Conservation (phyloP, 2,888 invertebrate species). For the Alviniconcha strummeri region DNA sequence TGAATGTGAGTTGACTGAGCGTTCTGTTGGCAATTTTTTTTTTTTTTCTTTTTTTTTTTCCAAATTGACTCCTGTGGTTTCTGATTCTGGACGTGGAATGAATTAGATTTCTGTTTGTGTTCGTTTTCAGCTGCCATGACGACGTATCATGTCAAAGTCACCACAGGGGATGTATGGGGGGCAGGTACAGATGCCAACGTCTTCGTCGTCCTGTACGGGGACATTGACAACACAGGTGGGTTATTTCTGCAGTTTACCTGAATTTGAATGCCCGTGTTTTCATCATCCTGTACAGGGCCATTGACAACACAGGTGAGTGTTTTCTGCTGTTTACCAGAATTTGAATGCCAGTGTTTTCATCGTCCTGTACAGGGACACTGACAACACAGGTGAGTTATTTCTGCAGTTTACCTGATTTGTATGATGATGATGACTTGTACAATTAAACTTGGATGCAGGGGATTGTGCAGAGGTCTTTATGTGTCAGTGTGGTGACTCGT, state of each 20-base stretch:
- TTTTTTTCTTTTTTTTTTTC: too few relatives aligned
- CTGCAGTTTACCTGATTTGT: slow-evolving; percentile 68
- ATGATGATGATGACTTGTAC: too few relatives aligned
- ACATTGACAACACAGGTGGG: slow-evolving; percentile 70
- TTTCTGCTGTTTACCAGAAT: too few relatives aligned
- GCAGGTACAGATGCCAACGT: slow-evolving; percentile 74
- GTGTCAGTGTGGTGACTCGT: too few relatives aligned
- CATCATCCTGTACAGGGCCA: slow-evolving; percentile 68
- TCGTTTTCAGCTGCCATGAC: slow-evolving; percentile 68
- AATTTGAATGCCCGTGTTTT: slow-evolving; percentile 70
- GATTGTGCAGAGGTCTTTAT: too few relatives aligned
- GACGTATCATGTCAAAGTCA: slow-evolving; percentile 71
- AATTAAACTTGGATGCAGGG: too few relatives aligned
- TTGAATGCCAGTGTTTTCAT: slow-evolving; percentile 70
- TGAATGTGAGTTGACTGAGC: too few relatives aligned
- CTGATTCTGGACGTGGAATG: background rate
- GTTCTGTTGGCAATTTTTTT: too few relatives aligned
- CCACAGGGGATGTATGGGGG: slow-evolving; percentile 69
- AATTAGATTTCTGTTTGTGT: background rate
- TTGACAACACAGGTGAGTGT: slow-evolving; percentile 68
- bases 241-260: background rate
- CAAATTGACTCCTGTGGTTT: too few relatives aligned
- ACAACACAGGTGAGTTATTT: slow-evolving; percentile 66
- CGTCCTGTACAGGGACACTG: slow-evolving; percentile 69
- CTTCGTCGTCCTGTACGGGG: slow-evolving; percentile 68